Evolutionary conservation across 2,797 vertebrate species (phyloP).

Genomic region (Jordanella pulchra): DNA sequence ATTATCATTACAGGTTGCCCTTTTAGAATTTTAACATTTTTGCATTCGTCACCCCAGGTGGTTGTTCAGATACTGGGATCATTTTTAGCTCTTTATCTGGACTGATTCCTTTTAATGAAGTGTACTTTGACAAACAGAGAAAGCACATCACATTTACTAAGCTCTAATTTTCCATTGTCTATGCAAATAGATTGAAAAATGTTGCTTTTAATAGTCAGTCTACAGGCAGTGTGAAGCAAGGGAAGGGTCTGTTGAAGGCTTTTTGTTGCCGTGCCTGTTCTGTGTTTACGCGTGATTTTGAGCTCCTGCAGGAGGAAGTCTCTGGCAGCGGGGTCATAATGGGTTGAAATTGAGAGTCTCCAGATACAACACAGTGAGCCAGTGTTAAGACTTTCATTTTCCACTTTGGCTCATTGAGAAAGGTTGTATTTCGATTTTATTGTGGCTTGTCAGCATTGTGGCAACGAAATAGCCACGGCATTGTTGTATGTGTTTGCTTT

Average conservation of each 20-base stretch:
- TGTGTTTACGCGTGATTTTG: constrained; percentile 29
- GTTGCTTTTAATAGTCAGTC: neutral
- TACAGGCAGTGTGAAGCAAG: neutral
- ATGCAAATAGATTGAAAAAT: neutral
- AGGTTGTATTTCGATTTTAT: constrained; percentile 33
- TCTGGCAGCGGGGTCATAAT: constrained; percentile 52
- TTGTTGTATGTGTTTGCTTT: no score
- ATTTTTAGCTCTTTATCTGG: neutral
- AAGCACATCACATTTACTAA: neutral
- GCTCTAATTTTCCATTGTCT: neutral
- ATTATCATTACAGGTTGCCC: neutral
- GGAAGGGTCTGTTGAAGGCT: constrained; percentile 16
- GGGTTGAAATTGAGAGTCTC: constrained; percentile 38
- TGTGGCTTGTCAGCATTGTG: constrained; percentile 17
- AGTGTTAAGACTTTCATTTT: constrained; percentile 23
- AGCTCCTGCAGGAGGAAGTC: constrained; percentile 45
- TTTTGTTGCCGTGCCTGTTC: constrained; percentile 27
- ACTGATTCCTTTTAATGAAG: neutral
- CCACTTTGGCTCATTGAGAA: constrained; percentile 8
- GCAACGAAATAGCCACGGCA: neutral
- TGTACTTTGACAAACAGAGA: neutral
- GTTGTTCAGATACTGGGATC: neutral
- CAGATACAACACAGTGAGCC: constrained; percentile 38
- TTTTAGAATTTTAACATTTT: neutral
- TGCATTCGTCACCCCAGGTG: neutral